phyloP scores from a whole-genome alignment of 2,888 invertebrate species.

The Yponomeuta sedellus region DNA sequence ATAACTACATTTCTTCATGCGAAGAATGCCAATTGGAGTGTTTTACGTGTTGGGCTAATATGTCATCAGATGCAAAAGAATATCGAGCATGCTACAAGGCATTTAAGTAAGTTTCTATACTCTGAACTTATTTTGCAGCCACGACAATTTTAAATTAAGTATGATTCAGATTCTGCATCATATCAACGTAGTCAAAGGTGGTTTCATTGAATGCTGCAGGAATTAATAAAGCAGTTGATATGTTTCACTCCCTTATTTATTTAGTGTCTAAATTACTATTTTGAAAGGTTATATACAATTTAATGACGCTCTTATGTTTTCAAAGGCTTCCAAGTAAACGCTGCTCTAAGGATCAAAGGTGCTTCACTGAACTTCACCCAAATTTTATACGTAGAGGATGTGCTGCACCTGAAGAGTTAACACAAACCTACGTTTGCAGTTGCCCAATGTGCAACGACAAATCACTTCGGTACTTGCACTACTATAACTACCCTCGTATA shows the following conservation, averaged over 20 bases:
- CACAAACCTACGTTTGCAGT: conserved; percentile 55
- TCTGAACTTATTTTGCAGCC: no score
- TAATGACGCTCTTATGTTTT: no score
- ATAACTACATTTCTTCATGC: neutral
- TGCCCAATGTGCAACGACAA: conserved; percentile 60
- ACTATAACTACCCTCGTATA: conserved; percentile 37
- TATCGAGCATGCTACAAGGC: neutral
- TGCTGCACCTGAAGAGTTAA: conserved; percentile 36
- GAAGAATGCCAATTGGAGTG: neutral
- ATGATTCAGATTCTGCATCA: no score
- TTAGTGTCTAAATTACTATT: no score
- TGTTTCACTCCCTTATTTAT: no score
- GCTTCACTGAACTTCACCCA: conserved; percentile 49
- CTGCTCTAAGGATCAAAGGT: conserved; percentile 29
- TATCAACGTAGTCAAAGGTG: no score
- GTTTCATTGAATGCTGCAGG: no score
- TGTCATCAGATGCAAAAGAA: neutral
- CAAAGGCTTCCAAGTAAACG: conserved; percentile 30
- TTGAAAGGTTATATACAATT: no score
- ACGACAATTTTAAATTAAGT: no score
- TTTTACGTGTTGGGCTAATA: neutral
- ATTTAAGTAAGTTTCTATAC: neutral
- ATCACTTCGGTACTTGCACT: conserved; percentile 40
- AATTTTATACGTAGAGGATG: conserved; percentile 53
- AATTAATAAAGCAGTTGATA: no score